These are phyloP conservation scores for Chromoteleia sp. DNA, from an alignment of 2,888 invertebrate species.

Conservation along the genomic window DNA sequence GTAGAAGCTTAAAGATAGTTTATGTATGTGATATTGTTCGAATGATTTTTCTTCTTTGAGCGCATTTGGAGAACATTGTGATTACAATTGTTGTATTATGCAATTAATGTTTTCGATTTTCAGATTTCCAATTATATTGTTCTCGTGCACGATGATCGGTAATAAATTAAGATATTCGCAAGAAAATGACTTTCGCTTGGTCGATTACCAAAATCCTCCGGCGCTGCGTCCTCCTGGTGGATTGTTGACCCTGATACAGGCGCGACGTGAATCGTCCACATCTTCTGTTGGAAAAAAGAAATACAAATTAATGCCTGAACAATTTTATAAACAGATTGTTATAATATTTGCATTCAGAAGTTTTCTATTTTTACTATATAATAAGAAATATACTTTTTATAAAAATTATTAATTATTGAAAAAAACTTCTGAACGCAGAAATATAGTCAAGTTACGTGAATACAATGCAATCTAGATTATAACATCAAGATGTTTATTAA, in stretches of 20 bases:
- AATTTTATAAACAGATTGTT: background rate
- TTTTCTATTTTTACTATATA: background rate
- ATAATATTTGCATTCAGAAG: background rate
- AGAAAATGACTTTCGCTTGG: conserved; percentile 9
- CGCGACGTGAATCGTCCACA: conserved; percentile 89
- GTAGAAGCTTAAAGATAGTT: conserved; percentile 23
- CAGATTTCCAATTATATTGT: conserved; percentile 4
- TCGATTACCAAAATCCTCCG: conserved; percentile 91
- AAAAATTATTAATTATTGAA: no score
- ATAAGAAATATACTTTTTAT: no score
- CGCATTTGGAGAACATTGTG: conserved; percentile 21
- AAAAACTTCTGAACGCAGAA: conserved; percentile 11
- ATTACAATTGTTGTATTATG: conserved; percentile 8
- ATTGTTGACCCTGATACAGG: conserved; percentile 94
- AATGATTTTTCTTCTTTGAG: conserved; percentile 24
- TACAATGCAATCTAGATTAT: conserved; percentile 33
- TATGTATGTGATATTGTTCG: conserved; percentile 39
- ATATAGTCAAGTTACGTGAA: conserved; percentile 14
- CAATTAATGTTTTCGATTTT: conserved; percentile 1
- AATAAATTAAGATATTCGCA: conserved; percentile 47
- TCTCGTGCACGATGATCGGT: conserved; percentile 25
- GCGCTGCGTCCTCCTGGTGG: conserved; percentile 96
- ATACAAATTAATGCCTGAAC: background rate
- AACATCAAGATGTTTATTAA: conserved; percentile 21
- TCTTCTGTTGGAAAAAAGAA: conserved; percentile 88